Conservation (phyloP, 2,113 vertebrate species). For the Vidua chalybeata region DNA sequence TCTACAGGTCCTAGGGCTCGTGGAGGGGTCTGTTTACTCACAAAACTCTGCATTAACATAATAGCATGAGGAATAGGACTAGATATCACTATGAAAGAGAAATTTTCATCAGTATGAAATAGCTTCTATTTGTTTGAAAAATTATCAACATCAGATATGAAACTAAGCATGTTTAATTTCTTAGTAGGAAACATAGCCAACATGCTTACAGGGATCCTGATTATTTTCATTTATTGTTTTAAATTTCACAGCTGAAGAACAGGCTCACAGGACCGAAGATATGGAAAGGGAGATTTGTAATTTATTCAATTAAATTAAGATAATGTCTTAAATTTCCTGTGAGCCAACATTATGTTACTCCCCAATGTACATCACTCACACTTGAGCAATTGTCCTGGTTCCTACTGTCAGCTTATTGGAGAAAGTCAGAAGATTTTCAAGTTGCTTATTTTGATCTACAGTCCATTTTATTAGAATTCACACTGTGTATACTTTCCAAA, state of each 20-base stretch:
- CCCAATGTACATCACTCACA: neutral
- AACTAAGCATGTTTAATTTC: neutral
- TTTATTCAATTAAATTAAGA: neutral
- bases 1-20: accelerated
- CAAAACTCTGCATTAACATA: neutral
- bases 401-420: neutral
- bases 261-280: neutral
- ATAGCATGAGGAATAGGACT: neutral
- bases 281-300: neutral
- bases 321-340: neutral
- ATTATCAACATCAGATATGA: neutral
- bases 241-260: neutral
- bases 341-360: neutral
- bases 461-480: neutral
- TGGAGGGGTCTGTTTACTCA: neutral
- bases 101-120: neutral
- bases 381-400: neutral
- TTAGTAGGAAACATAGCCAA: neutral
- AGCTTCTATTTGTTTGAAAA: neutral
- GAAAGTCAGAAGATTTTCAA: neutral
- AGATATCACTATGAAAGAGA: neutral
- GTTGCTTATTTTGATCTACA: neutral
- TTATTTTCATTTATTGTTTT: neutral
- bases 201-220: neutral
- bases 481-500: neutral